These are phyloP conservation scores for Zaprionus lachaisei DNA, from an alignment of 1,140 invertebrate genomes.

Conservation along the genomic window DNA sequence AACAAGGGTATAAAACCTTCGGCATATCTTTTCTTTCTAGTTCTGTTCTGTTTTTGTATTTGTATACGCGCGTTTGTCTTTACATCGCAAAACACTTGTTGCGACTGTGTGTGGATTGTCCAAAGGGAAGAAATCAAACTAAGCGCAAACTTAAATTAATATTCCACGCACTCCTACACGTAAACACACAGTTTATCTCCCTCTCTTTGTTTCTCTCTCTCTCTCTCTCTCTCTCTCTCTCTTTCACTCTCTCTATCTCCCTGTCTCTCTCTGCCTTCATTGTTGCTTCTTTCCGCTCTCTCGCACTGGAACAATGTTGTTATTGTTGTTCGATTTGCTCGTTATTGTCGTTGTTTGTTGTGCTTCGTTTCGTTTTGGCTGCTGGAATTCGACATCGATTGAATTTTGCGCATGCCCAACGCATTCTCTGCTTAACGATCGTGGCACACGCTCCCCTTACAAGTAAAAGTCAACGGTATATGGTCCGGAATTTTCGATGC, in stretches of 20 bases:
- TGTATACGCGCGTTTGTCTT: slow-evolving; percentile 59
- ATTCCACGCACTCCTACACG: slow-evolving; percentile 65
- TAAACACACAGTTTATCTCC: not conserved
- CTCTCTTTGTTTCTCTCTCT: slow-evolving; percentile 3
- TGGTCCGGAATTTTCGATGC: slow-evolving; percentile 27
- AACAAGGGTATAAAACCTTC: no score
- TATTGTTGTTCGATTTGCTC: slow-evolving; percentile 44
- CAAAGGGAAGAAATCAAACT: slow-evolving; percentile 76
- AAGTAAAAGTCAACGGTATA: slow-evolving; percentile 31
- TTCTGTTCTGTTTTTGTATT: slow-evolving; percentile 6
- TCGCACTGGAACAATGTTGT: slow-evolving; percentile 51
- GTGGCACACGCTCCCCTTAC: slow-evolving; percentile 35
- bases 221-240: slow-evolving; percentile 2
- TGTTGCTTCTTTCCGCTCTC: slow-evolving; percentile 9
- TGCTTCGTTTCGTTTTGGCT: slow-evolving; percentile 19
- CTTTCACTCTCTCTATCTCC: slow-evolving; percentile 2
- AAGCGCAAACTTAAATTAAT: slow-evolving; percentile 75
- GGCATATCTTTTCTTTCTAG: no score
- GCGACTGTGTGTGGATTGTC: slow-evolving; percentile 23
- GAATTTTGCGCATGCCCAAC: slow-evolving; percentile 43
- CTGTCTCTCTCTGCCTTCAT: not conserved
- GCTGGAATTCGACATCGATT: slow-evolving; percentile 40
- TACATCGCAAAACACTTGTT: slow-evolving; percentile 81
- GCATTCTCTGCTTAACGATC: slow-evolving; percentile 36
- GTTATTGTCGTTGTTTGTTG: slow-evolving; percentile 29